Evolutionary conservation across 1,140 invertebrate species (phyloP), one percentile per base, ranked within the genome.

Genomic region (Eumeta japonica): DNA sequence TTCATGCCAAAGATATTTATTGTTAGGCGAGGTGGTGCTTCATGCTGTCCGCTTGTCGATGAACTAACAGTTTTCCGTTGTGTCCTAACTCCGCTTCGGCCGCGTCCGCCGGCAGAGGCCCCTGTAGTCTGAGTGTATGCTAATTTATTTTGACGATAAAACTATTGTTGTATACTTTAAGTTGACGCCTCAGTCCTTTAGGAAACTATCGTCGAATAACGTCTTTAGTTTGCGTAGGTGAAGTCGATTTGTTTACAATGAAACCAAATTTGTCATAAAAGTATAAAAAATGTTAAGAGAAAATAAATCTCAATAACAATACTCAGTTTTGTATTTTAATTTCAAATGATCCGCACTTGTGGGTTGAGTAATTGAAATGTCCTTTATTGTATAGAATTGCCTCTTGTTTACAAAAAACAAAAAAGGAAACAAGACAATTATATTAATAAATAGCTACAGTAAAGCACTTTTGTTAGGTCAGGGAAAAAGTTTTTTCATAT

Each of bases 1-100:
- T 68, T 73, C 64, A 71, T 71, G 66, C 68, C 68, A 73, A 73
- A 73, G 68, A 73, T 73, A 73, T 70, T 73, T 73, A 70, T 70
- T 24, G 20, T 7, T 24, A 24, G n/a, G 66, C 62, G 56, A 53
- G 48, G 55, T 54, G 58, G 58, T 50, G 62, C 57, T 57, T 54
- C 52, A 51, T 54, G 57, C 50, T 44, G 45, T 47, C 39, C 28
- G 35, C 39, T 24, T 28, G 43, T 19, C 12, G 18, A 24, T 36
- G 27, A 27, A 37, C 28, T 35, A 31, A 10, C 44, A 48, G 46
- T 53, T 48, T 46, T 36, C 49, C 41, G 43, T 41, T 45, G 42
- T 45, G 41, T 29, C 47, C n/a, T n/a, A n/a, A n/a, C n/a, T n/a
- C 11, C 17, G 2, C 34, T 12, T 1, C 32, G 32, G n/a, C 34